Conservation (phyloP, 2,113 vertebrate genomes). For the Puntigrus tetrazona region DNA sequence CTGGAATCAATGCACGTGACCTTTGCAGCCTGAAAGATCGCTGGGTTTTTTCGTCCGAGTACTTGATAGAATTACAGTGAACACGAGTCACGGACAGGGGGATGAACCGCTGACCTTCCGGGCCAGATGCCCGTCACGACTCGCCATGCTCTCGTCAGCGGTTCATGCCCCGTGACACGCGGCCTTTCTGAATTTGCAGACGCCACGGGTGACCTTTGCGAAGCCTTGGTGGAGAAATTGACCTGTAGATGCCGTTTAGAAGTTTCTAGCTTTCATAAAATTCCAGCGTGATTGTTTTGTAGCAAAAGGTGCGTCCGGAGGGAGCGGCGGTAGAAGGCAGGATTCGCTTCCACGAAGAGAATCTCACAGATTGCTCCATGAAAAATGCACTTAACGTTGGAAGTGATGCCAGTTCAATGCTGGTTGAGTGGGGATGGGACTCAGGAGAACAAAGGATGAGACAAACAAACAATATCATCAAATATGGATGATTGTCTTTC, state of each 20-base stretch:
- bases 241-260: slow-evolving; percentile 33
- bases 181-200: slow-evolving; percentile 52
- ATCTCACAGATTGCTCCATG: slow-evolving; percentile 51
- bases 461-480: slow-evolving; percentile 75
- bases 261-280: slow-evolving; percentile 20
- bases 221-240: slow-evolving; percentile 47
- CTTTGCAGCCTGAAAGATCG: slow-evolving; percentile 62
- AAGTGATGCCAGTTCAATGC: slow-evolving; percentile 51
- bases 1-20: slow-evolving; percentile 64
- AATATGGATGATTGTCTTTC: slow-evolving; percentile 74
- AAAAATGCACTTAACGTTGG: slow-evolving; percentile 54
- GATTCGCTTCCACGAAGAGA: slow-evolving; percentile 31
- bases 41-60: slow-evolving; percentile 26
- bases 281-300: slow-evolving; percentile 21
- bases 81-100: slow-evolving; percentile 54
- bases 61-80: slow-evolving; percentile 48
- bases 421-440: slow-evolving; percentile 46
- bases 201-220: slow-evolving; percentile 54
- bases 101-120: slow-evolving; percentile 57
- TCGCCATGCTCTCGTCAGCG: slow-evolving; percentile 20
- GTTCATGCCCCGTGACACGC: slow-evolving; percentile 46
- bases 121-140: slow-evolving; percentile 22
- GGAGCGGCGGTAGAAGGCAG: not conserved
- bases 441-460: slow-evolving; percentile 54
- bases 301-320: not conserved